Percentiles rank a stretch among this genome's conserved stretches.
Evolutionary conservation across 2,888 invertebrate genomes (phyloP).

Genomic region (Pyrocoelia pectoralis): DNA sequence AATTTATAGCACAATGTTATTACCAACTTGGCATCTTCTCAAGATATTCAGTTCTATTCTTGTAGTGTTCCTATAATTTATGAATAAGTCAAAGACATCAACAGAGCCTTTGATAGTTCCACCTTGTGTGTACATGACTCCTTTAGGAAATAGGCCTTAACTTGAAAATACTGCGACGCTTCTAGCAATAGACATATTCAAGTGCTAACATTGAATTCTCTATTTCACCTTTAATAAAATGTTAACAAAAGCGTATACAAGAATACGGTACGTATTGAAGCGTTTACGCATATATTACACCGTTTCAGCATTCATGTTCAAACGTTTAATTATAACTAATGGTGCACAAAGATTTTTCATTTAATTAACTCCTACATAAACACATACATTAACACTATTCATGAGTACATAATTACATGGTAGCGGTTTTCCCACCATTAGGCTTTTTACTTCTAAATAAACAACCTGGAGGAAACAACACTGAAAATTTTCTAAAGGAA

Average conservation of each 20-base stretch:
- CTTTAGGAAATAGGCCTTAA: background rate
- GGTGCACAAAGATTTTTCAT: too few species aligned
- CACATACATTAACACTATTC: too few species aligned
- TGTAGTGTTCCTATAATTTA: background rate
- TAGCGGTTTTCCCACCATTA: too few species aligned
- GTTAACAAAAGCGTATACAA: background rate
- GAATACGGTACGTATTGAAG: too few species aligned
- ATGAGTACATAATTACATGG: too few species aligned
- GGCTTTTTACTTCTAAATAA: too few species aligned
- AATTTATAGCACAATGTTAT: background rate
- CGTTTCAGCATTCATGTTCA: too few species aligned
- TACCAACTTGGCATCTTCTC: constrained; percentile 1
- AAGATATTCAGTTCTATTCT: background rate
- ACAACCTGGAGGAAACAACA: too few species aligned
- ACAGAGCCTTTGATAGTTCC: background rate
- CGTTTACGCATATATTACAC: too few species aligned
- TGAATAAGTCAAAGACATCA: constrained; percentile 1
- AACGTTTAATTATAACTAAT: too few species aligned
- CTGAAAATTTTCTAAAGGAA: too few species aligned
- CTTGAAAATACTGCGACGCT: background rate
- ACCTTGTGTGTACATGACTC: background rate
- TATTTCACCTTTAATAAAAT: background rate
- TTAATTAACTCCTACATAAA: too few species aligned
- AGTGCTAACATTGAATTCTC: background rate
- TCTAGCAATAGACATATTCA: background rate